Evolutionary conservation across 2,797 vertebrate species (phyloP), one percentile per base, ranked within the genome.

Genomic region (Ibycter americanus): DNA sequence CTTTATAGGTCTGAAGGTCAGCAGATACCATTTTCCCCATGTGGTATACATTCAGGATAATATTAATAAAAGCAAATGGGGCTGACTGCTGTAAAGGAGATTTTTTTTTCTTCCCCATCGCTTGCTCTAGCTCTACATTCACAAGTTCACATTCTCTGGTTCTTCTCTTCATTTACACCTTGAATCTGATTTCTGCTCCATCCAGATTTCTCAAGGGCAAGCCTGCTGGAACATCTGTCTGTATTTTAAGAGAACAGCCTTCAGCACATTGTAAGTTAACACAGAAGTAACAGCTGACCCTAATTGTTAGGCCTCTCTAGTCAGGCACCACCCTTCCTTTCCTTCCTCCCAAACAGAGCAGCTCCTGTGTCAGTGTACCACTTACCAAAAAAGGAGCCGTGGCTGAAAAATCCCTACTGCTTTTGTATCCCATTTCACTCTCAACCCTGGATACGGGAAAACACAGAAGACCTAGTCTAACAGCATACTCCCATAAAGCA

Each of bases 401-500:
- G 5, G 40, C 63, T 61, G 46, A 85, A 62, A 74, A 89, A n/a
- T 52, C n/a, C 59, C 38, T 49, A 0, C 6, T 65, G 82, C 54
- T 76, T 68, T 26, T 58, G 15, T 34, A 67, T 56, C 51, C 27
- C 10, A 1, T 34, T 73, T 49, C 42, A 12, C 38, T 66, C n/a
- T 46, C 51, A 62, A 4, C 9, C n/a, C 23, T 1, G 0, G n/a
- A 27, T 21, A 8, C 0, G 4, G 16, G 22, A 65, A 32, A 74
- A 63, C 70, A 32, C 15, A 90, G 38, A 25, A 11, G 4, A 18
- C 4, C 8, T 1, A 9, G 17, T 29, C 16, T 9, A 49, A 31
- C 0, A 1, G 15, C 44, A 36, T 0, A 10, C 21, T 36, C 42
- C 51, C 0, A 1, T 7, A 46, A 54, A 82, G 56, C 21, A 1